phyloP scores from a whole-genome alignment of 2,113 vertebrate genomes.

The Hoplias malabaricus region DNA sequence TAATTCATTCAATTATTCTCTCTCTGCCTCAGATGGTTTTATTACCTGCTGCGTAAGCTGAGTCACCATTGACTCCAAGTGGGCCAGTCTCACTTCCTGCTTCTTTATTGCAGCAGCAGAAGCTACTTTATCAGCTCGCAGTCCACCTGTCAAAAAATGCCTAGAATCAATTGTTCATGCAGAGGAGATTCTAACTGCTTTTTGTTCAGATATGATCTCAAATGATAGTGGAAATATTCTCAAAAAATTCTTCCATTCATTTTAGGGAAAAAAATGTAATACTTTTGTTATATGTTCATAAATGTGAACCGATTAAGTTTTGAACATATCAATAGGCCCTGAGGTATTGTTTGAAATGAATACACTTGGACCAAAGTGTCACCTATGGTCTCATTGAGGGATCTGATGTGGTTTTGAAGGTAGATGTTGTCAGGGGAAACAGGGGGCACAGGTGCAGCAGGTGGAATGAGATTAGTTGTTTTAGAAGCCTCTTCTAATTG shows the following conservation, averaged over 20 bases:
- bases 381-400: constrained; percentile 59
- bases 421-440: constrained; percentile 52
- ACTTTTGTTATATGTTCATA: background rate
- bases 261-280: background rate
- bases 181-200: background rate
- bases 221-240: background rate
- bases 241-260: background rate
- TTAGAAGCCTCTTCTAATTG: constrained; percentile 55
- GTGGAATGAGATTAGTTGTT: constrained; percentile 6
- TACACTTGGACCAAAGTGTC: background rate
- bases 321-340: background rate
- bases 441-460: constrained; percentile 23
- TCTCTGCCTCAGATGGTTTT: background rate
- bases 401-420: constrained; percentile 45
- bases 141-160: constrained; percentile 59
- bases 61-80: constrained; percentile 57
- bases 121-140: constrained; percentile 46
- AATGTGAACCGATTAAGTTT: too few relatives aligned
- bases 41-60: constrained; percentile 74
- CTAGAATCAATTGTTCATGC: background rate
- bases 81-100: constrained; percentile 57
- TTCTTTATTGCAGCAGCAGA: constrained; percentile 47
- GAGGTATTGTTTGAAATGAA: background rate
- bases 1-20: background rate
- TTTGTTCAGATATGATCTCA: background rate